These are phyloP conservation scores for Rhincodon typus DNA, from an alignment of 2,797 vertebrate species.

Conservation along the genomic window DNA sequence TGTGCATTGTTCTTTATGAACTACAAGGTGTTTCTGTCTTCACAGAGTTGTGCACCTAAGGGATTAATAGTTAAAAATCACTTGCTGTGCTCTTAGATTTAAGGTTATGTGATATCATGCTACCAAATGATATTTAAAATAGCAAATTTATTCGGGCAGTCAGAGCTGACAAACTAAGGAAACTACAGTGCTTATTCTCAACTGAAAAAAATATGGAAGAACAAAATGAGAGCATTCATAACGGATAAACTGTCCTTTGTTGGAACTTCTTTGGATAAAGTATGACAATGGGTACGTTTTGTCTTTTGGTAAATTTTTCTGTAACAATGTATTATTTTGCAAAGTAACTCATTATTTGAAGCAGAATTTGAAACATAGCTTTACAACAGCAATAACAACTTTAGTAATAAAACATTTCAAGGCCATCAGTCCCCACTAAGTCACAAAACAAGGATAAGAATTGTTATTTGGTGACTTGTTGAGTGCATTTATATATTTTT, in stretches of 20 bases:
- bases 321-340: neutral
- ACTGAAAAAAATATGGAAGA: neutral
- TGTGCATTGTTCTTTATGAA: neutral
- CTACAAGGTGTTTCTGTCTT: neutral
- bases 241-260: neutral
- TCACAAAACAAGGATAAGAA: neutral
- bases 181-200: neutral
- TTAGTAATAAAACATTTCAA: neutral
- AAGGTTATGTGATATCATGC: neutral
- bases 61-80: neutral
- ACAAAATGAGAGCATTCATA: neutral
- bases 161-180: neutral
- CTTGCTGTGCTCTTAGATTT: neutral
- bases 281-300: neutral
- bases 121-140: constrained; percentile 5
- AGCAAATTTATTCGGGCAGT: neutral
- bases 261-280: neutral
- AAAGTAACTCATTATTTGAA: neutral
- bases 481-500: no score
- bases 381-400: neutral
- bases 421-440: neutral
- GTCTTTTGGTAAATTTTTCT: neutral
- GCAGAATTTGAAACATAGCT: neutral
- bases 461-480: neutral
- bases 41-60: neutral